phyloP scores from a whole-genome alignment of 2,888 invertebrate genomes.

The Blastobasis adustella region DNA sequence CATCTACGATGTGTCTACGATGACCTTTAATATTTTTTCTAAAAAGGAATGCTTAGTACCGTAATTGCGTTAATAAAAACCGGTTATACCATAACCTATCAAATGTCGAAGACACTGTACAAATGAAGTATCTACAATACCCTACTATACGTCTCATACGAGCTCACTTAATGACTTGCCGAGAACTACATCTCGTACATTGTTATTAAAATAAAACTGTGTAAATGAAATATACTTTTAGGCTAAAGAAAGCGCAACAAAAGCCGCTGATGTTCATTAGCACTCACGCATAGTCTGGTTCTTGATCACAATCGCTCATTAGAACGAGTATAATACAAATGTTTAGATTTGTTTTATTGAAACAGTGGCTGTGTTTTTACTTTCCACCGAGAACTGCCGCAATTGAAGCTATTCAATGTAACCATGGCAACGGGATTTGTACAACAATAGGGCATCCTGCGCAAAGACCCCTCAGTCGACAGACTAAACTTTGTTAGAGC shows the following conservation, averaged over 20 bases:
- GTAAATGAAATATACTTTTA: conserved; percentile 5
- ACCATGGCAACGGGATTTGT: conserved; percentile 39
- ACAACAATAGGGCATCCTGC: conserved; percentile 7
- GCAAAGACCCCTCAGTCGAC: neutral
- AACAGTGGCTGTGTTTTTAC: neutral
- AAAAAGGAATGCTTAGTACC: neutral
- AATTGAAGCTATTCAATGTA: conserved; percentile 61
- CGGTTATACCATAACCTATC: neutral
- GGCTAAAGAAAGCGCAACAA: conserved; percentile 16
- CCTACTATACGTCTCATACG: too few relatives aligned
- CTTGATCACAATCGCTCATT: conserved; percentile 19
- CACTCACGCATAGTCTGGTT: conserved; percentile 20
- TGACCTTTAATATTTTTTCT: neutral
- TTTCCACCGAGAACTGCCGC: conserved; percentile 9
- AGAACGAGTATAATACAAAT: neutral
- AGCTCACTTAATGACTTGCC: too few relatives aligned
- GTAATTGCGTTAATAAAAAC: neutral
- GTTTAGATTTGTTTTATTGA: neutral
- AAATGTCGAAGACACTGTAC: conserved; percentile 1
- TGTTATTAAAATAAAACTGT: conserved; percentile 6
- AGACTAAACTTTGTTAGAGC: too few relatives aligned
- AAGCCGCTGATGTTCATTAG: conserved; percentile 8
- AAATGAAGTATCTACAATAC: too few relatives aligned
- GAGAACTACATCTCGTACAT: neutral
- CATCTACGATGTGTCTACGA: too few relatives aligned